Base-by-base conservation (phyloP, 1,140 invertebrate genomes). In the Heliothis virescens region DNA sequence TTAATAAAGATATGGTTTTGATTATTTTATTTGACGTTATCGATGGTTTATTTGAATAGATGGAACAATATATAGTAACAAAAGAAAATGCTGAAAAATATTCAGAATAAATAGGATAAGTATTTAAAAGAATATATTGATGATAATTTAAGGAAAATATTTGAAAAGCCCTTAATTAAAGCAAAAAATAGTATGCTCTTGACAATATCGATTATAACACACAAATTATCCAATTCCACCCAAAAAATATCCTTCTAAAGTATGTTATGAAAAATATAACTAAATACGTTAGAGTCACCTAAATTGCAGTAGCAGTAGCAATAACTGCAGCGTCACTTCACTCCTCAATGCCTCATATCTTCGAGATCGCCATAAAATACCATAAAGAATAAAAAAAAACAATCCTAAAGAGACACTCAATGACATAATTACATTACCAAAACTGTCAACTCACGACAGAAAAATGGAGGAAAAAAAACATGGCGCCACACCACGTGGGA, bases 401-500 rank as follows among this genome's bases (percentile, higher is more conserved):
- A 63, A 63, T 34, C 65, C 60, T 52, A 41, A 41, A 76, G 60
- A 76, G 74, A 52, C 74, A 63, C 41, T 76, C 74, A 76, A 76
- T 76, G 59, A 76, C 59, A 60, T 75, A 75, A 76, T 65, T 63
- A 76, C 60, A 21, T 76, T 50, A 71, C 60, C 55, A 65, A 65
- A 76, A 76, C 60, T 76, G 72, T 62, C 74, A 53, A 65, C 47
- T 76, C 74, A 76, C 48, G 47, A n/a, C 29, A 52, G 21, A 62
- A 60, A 74, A 65, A 65, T 47, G 34, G 21, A 34, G 65, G 18
- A 52, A 78, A 76, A 90, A 88, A 87, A 86, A 86, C 72, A 63
- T 90, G 90, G 90, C 91, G 91, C 90, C 91, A 87, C 12, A 77
- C 60, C 74, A 85, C 88, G 71, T 82, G 83, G 81, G 87, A 89